Percentiles rank a stretch among this genome's conserved stretches.
phyloP scores from a whole-genome alignment of 1,140 invertebrate species.

The Drosophila sproati region DNA sequence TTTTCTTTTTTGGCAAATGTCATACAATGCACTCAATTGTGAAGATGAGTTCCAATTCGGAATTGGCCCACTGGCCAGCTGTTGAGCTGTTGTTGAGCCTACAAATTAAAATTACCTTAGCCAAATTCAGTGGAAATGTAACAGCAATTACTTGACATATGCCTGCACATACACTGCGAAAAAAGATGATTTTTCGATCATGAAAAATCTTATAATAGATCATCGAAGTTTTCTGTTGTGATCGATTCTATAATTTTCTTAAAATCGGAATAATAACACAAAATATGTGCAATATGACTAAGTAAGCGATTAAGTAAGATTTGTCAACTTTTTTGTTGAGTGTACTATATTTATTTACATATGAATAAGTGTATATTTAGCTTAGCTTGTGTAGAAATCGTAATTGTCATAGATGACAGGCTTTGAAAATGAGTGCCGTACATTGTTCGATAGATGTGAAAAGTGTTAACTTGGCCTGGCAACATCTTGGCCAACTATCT shows the following conservation, averaged over 20 bases:
- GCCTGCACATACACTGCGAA: neutral
- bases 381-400: slow-evolving; percentile 25
- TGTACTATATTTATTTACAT: neutral
- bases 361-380: slow-evolving; percentile 4
- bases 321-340: neutral
- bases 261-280: too few species aligned
- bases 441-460: slow-evolving; percentile 72
- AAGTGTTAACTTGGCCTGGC: slow-evolving; percentile 69
- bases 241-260: too few species aligned
- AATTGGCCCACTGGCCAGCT: neutral
- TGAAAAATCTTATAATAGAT: too few species aligned
- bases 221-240: too few species aligned
- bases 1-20: slow-evolving; percentile 13
- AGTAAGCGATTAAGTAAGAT: neutral
- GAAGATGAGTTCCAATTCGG: neutral
- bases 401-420: slow-evolving; percentile 24
- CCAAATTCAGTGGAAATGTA: slow-evolving; percentile 4
- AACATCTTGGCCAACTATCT: slow-evolving; percentile 22
- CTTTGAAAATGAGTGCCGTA: slow-evolving; percentile 57
- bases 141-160: neutral
- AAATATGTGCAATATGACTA: too few species aligned
- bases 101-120: neutral
- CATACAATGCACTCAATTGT: slow-evolving; percentile 30
- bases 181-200: too few species aligned
- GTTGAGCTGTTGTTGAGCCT: neutral